These are phyloP conservation scores for Chromis chromis DNA, from an alignment of 2,797 vertebrate species.

Conservation along the genomic window DNA sequence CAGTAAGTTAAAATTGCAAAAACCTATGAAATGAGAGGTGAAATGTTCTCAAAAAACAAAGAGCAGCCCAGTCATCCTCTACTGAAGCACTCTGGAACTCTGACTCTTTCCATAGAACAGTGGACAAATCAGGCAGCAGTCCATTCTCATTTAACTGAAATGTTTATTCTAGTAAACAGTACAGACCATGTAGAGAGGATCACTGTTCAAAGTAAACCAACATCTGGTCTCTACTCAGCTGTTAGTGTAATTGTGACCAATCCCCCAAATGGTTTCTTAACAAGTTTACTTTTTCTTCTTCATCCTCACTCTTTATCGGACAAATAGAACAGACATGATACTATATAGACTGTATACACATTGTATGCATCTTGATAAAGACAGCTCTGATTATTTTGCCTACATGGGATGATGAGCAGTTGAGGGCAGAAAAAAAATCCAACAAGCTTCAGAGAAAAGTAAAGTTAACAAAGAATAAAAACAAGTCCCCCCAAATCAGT, in stretches of 20 bases:
- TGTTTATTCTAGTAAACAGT: conserved; percentile 89
- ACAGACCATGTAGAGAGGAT: conserved; percentile 82
- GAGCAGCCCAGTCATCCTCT: too few relatives aligned
- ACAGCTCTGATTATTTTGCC: conserved; percentile 69
- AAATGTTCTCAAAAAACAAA: too few relatives aligned
- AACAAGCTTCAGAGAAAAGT: conserved; percentile 34
- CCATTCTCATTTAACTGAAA: conserved; percentile 67
- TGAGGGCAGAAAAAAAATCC: conserved; percentile 57
- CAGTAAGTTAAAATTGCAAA: too few relatives aligned
- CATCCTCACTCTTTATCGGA: conserved; percentile 71
- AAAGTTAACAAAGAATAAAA: conserved; percentile 15
- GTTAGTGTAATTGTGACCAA: conserved; percentile 54
- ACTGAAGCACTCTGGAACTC: background rate
- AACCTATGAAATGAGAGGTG: too few relatives aligned
- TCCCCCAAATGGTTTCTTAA: conserved; percentile 61
- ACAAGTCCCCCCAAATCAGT: background rate
- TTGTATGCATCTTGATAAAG: conserved; percentile 76
- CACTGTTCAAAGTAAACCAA: conserved; percentile 83
- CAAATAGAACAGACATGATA: conserved; percentile 83
- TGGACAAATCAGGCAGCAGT: conserved; percentile 30
- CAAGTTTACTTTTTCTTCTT: conserved; percentile 63
- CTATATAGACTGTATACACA: conserved; percentile 82
- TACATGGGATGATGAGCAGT: conserved; percentile 58
- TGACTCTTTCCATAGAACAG: background rate
- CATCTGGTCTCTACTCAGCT: conserved; percentile 60